Base-by-base conservation (phyloP, 2,113 vertebrate genomes). In the Cyphomyrus plagiostoma region DNA sequence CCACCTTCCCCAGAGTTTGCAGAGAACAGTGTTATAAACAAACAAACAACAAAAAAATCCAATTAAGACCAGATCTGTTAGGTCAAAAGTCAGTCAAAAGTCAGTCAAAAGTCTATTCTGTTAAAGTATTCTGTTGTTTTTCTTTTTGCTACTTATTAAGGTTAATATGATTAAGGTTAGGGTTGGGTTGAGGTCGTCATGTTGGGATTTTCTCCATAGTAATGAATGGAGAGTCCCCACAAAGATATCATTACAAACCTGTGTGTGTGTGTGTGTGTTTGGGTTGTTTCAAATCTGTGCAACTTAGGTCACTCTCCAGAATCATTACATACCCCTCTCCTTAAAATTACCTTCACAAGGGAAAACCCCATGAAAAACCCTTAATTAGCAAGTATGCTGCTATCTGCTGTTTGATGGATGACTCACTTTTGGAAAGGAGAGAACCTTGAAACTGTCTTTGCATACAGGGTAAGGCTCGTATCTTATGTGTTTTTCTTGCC, bases 401-500 rank as follows among this genome's bases (percentile, higher is more conserved):
- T 80, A 80, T 80, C 74, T 42, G 74, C 35, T 80, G 35, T 80
- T 80, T 80, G 74, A 80, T 80, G 74, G 74, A 80, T 80, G 74
- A 80, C 30, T 80, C 74, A 80, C 35, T 80, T 80, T 19, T 39
- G 82, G 10, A 48, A 84, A 35, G 85, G 49, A 52, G 49, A 86
- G 49, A 86, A 86, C 49, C 85, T 53, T 86, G 85, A 86, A 86
- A 56, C 45, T 6, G 52, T 21, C 50, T 23, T 35, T 80, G 74
- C 30, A 83, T 46, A 46, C 21, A 6, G 19, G 5, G 17, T 7
- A 23, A 19, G 19, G 0, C 39, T 35, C 42, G 80, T 6, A 83
- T 48, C 19, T n/a, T 48, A 52, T 30, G 48, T 26, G 49, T 52
- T 13, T 58, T 66, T 30, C 53, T 3, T 23, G 8, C 49, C 26